phyloP scores from a whole-genome alignment of 2,797 vertebrate genomes.

The Syngnathus rostellatus region DNA sequence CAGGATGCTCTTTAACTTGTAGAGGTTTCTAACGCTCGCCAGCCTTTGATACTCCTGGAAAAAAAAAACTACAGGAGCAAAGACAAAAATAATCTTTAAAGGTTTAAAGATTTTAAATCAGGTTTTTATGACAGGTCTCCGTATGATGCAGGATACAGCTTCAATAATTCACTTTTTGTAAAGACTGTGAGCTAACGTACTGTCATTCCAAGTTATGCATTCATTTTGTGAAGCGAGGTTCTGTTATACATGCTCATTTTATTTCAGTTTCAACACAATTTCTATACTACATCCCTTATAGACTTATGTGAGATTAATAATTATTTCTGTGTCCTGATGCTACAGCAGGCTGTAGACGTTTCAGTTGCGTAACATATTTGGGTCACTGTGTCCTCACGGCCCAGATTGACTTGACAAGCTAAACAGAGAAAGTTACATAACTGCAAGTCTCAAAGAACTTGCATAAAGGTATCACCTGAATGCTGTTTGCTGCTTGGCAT shows the following conservation, averaged over 20 bases:
- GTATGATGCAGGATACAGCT: background rate
- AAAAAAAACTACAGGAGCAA: too few relatives aligned
- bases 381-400: conserved; percentile 7
- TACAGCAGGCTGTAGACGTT: background rate
- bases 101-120: background rate
- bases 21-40: too few relatives aligned
- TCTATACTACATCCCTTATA: background rate
- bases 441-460: conserved; percentile 1
- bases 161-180: background rate
- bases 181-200: background rate
- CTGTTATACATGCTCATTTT: background rate
- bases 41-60: background rate
- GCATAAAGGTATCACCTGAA: conserved; percentile 7
- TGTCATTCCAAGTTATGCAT: background rate
- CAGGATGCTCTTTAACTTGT: background rate
- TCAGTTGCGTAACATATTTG: background rate
- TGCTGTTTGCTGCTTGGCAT: background rate
- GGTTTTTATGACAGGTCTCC: background rate
- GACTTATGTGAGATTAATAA: background rate
- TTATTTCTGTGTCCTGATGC: background rate
- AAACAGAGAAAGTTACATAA: conserved; percentile 3
- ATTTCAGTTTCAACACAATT: background rate
- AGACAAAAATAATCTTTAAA: background rate
- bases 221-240: background rate
- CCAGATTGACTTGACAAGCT: conserved; percentile 1